Evolutionary conservation across 1,140 invertebrate species (phyloP).

Genomic region (Ditylenchus dipsaci): DNA sequence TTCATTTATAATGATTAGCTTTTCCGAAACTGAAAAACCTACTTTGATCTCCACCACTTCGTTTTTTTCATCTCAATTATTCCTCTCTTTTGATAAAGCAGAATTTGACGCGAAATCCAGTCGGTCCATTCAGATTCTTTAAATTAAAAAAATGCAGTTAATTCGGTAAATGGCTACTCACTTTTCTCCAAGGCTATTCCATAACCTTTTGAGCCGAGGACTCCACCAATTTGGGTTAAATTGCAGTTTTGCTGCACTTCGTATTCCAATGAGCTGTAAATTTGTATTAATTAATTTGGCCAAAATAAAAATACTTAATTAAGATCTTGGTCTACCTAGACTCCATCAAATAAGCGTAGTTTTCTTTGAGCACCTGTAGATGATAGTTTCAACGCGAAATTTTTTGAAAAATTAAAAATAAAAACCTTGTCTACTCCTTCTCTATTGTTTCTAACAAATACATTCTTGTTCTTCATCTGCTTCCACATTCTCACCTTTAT

Average conservation of each 20-base stretch:
- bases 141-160: conserved; percentile 2
- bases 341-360: conserved; percentile 97
- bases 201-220: conserved; percentile 81
- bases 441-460: conserved; percentile 81
- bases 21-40: conserved; percentile 20
- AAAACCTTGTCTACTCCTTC: conserved; percentile 71
- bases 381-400: no score
- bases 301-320: neutral
- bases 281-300: neutral
- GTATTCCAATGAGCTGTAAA: conserved; percentile 83
- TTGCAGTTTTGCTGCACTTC: conserved; percentile 91
- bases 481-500: conserved; percentile 78
- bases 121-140: conserved; percentile 57
- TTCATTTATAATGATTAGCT: neutral
- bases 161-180: neutral
- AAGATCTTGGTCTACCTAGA: conserved; percentile 62
- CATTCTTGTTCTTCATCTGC: conserved; percentile 80
- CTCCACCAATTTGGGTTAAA: conserved; percentile 90
- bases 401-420: no score
- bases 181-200: conserved; percentile 63
- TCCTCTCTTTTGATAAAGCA: conserved; percentile 55
- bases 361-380: conserved; percentile 70
- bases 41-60: conserved; percentile 58
- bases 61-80: conserved; percentile 58
- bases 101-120: conserved; percentile 53